Percentiles rank a stretch among this genome's conserved stretches.
Evolutionary conservation across 2,797 vertebrate species (phyloP).

Genomic region (Aplochiton taeniatus): DNA sequence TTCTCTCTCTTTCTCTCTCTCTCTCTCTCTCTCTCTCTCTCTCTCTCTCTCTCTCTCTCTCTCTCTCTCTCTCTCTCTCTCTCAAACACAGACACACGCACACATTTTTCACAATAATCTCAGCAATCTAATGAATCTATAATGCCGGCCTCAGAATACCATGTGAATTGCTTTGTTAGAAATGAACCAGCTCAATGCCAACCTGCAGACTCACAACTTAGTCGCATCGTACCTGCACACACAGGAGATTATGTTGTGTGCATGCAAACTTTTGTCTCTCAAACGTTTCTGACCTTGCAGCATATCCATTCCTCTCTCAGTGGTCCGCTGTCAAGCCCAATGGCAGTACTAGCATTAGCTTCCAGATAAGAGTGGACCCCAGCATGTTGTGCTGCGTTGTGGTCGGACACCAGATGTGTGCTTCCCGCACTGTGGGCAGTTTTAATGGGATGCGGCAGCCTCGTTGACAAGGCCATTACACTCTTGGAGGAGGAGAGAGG

Average conservation of each 20-base stretch:
- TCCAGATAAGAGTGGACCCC: not conserved
- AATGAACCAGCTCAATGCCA: too few species aligned
- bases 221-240: too few species aligned
- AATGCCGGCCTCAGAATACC: too few species aligned
- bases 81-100: not conserved
- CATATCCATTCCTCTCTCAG: too few species aligned
- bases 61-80: not conserved
- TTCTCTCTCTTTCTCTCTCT: not conserved
- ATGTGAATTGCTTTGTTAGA: too few species aligned
- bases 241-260: too few species aligned
- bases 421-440: conserved; percentile 29
- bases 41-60: not conserved
- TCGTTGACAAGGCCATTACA: conserved; percentile 47
- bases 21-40: not conserved
- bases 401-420: conserved; percentile 39
- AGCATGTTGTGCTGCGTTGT: not conserved
- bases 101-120: not conserved
- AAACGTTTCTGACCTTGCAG: too few species aligned
- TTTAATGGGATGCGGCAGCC: conserved; percentile 49
- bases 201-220: too few species aligned
- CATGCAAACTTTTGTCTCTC: too few species aligned
- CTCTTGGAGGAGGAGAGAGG: conserved; percentile 20
- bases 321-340: too few species aligned
- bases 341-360: not conserved
- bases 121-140: too few species aligned